These are phyloP conservation scores for Helostoma temminkii DNA, from an alignment of 2,797 vertebrate genomes.

Conservation along the genomic window DNA sequence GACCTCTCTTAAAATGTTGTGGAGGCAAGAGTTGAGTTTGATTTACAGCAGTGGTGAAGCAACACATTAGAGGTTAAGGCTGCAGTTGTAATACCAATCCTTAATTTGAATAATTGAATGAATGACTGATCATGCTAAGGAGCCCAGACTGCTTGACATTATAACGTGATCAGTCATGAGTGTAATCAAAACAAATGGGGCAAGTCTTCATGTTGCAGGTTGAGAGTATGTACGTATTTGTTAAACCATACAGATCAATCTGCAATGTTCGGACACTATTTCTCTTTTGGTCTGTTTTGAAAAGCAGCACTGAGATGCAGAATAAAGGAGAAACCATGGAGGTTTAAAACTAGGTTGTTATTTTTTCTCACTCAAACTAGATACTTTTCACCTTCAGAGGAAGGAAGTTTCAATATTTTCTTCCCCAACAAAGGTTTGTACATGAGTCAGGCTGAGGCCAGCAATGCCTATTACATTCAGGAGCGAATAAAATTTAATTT, in stretches of 20 bases:
- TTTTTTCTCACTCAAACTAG: constrained; percentile 13
- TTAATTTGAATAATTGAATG: constrained; percentile 81
- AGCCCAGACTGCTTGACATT: constrained; percentile 68
- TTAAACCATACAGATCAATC: constrained; percentile 65
- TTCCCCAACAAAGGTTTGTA: constrained; percentile 1
- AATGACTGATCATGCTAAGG: constrained; percentile 77
- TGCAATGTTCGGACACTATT: constrained; percentile 30
- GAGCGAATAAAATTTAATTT: constrained; percentile 32
- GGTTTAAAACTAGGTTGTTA: not conserved
- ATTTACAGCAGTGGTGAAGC: constrained; percentile 72
- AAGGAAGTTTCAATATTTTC: constrained; percentile 12
- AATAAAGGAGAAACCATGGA: constrained; percentile 7
- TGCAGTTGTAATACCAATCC: constrained; percentile 74
- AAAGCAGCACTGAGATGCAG: constrained; percentile 23
- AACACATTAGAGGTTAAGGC: constrained; percentile 74
- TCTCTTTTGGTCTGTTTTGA: constrained; percentile 25
- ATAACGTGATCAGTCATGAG: constrained; percentile 74
- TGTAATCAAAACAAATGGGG: constrained; percentile 80
- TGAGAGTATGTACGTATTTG: constrained; percentile 70
- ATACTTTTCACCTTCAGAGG: constrained; percentile 20
- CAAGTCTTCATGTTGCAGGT: constrained; percentile 72
- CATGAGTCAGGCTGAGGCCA: constrained; percentile 12
- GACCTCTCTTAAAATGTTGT: constrained; percentile 40
- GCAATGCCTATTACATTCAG: not conserved
- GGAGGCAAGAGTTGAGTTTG: constrained; percentile 60